Conservation (phyloP, 2,113 vertebrate genomes). For the Syngnathus typhle region DNA sequence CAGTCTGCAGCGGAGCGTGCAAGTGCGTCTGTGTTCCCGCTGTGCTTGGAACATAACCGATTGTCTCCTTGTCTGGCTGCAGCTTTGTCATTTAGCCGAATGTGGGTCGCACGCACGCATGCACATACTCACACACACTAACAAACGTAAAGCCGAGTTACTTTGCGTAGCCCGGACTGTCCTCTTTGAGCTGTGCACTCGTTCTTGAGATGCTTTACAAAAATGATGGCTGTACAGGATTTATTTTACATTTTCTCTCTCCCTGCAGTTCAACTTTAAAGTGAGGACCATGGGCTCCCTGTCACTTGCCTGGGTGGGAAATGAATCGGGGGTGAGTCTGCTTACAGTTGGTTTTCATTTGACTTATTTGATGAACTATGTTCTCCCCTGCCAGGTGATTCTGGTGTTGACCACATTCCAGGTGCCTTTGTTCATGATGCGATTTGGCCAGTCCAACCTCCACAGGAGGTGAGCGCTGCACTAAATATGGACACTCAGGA, state of each 20-base stretch:
- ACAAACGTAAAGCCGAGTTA: slow-evolving; percentile 46
- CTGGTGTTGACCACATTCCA: slow-evolving; percentile 83
- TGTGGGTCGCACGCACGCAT: slow-evolving; percentile 61
- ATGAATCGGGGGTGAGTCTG: slow-evolving; percentile 81
- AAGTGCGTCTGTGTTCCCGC: slow-evolving; percentile 14
- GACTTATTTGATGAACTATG: not conserved
- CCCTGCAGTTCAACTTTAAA: slow-evolving; percentile 74
- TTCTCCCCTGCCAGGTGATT: slow-evolving; percentile 69
- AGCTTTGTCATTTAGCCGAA: slow-evolving; percentile 48
- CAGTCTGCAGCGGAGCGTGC: not conserved
- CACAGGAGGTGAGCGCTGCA: slow-evolving; percentile 78
- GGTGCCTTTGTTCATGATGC: slow-evolving; percentile 78
- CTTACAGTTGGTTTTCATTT: not conserved
- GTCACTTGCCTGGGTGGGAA: slow-evolving; percentile 84
- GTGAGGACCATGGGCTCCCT: slow-evolving; percentile 76
- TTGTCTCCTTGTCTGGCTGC: slow-evolving; percentile 42
- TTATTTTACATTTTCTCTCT: not conserved
- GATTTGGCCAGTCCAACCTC: slow-evolving; percentile 80
- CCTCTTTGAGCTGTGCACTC: slow-evolving; percentile 11
- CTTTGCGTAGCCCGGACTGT: slow-evolving; percentile 38
- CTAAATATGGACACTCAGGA: not conserved
- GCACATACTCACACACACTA: slow-evolving; percentile 43
- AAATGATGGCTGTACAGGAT: not conserved
- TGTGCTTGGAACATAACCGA: slow-evolving; percentile 24
- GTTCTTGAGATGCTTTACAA: too few relatives aligned